phyloP scores from a whole-genome alignment of 30 jellyfish, hydroid and myxozoan genomes.

The Hydractinia echinata region DNA sequence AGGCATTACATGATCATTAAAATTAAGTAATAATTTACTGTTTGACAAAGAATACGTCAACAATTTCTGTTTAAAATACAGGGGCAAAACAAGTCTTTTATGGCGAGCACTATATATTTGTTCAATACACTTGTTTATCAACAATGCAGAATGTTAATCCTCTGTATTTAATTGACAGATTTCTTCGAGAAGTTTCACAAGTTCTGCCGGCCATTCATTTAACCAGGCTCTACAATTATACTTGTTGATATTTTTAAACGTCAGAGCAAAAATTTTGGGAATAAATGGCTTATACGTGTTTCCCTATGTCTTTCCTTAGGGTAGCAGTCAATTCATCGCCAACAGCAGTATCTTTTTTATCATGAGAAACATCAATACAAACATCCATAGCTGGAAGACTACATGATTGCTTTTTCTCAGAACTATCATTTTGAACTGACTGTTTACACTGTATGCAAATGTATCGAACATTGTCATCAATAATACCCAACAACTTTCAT shows the following conservation, averaged over 20 bases:
- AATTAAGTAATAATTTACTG: constrained; percentile 12
- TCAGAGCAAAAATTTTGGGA: constrained; percentile 15
- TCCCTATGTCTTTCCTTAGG: too few species aligned
- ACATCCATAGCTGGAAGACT: too few species aligned
- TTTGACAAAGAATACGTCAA: neutral
- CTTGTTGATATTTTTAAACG: neutral
- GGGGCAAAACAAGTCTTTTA: constrained; percentile 20
- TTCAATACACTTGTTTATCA: constrained; percentile 1
- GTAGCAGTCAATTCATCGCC: too few species aligned
- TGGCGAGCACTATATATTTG: neutral
- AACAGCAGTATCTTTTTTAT: too few species aligned
- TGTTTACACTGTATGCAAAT: too few species aligned
- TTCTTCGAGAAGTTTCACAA: neutral
- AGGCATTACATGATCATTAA: constrained; percentile 14
- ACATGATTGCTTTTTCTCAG: too few species aligned
- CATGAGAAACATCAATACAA: too few species aligned
- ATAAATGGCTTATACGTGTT: too few species aligned
- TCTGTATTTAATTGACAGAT: neutral
- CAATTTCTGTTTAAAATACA: constrained; percentile 2
- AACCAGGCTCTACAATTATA: constrained; percentile 22
- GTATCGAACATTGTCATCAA: too few species aligned
- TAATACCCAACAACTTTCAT: too few species aligned
- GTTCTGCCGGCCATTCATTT: constrained; percentile 6
- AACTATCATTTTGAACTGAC: too few species aligned
- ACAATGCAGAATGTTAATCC: neutral